Conservation (phyloP, 2,113 vertebrate species). For the Pollimyrus isidori region DNA sequence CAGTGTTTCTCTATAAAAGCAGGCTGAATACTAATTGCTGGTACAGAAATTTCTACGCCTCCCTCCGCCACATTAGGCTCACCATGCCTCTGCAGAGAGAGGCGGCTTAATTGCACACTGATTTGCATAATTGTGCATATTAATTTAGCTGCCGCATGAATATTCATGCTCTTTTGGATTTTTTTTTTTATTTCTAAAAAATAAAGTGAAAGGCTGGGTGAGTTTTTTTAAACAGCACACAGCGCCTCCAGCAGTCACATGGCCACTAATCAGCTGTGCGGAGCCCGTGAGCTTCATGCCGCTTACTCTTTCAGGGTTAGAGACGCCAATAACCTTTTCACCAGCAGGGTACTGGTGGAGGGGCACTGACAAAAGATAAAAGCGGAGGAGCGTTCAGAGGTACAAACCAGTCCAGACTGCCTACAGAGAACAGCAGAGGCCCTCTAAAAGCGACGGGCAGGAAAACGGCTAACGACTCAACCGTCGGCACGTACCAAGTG, state of each 20-base stretch:
- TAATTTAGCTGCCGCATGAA: slow-evolving; percentile 77
- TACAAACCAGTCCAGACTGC: background rate
- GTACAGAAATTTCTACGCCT: slow-evolving; percentile 55
- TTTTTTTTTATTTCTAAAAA: slow-evolving; percentile 90
- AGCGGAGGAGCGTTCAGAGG: background rate
- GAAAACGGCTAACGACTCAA: background rate
- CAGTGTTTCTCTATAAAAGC: background rate
- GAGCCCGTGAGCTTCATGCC: background rate
- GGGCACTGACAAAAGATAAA: background rate
- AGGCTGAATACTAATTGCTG: slow-evolving; percentile 50
- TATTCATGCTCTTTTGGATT: slow-evolving; percentile 83
- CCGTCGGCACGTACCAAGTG: background rate
- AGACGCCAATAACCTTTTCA: background rate
- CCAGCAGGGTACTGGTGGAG: background rate
- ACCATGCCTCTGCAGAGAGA: slow-evolving; percentile 56
- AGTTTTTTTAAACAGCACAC: background rate
- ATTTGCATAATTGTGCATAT: slow-evolving; percentile 98
- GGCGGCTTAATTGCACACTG: slow-evolving; percentile 76
- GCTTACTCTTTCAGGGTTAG: background rate
- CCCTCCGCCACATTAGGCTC: slow-evolving; percentile 39
- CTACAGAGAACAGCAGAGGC: background rate
- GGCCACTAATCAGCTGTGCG: background rate
- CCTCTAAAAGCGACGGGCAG: background rate
- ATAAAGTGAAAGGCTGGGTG: slow-evolving; percentile 35
- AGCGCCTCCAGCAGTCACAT: background rate